A percentile compares a stretch with the other conserved stretches of the same genome.
Evolutionary conservation across 2,113 vertebrate genomes (phyloP).

Genomic region (Mus spicilegus): DNA sequence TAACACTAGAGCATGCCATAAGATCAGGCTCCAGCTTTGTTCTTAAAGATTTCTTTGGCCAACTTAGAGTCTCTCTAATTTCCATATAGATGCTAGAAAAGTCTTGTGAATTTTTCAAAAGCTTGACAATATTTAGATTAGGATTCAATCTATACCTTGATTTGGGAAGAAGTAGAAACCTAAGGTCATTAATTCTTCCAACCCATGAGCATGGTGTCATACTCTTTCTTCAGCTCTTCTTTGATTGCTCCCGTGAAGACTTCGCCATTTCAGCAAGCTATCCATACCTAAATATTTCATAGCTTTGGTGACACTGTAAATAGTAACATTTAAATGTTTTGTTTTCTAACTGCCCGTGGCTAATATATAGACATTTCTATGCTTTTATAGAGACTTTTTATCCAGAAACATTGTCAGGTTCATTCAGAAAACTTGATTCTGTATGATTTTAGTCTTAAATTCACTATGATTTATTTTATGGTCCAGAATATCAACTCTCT

Average conservation of each 20-base stretch:
- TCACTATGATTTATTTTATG: constrained; percentile 17
- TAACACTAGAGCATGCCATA: neutral
- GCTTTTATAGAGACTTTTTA: neutral
- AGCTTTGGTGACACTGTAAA: neutral
- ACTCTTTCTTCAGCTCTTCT: constrained; percentile 22
- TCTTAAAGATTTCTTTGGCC: constrained; percentile 34
- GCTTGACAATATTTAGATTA: constrained; percentile 14
- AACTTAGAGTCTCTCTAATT: constrained; percentile 2
- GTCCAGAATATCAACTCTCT: neutral
- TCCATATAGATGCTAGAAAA: constrained; percentile 37
- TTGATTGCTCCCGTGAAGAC: neutral
- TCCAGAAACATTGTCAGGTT: constrained; percentile 32
- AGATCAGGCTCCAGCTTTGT: constrained; percentile 5
- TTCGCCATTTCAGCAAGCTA: neutral
- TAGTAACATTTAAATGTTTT: neutral
- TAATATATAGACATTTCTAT: neutral
- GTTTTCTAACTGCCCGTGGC: neutral
- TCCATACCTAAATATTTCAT: neutral
- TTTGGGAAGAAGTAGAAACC: neutral
- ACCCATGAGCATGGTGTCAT: neutral
- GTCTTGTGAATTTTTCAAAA: neutral
- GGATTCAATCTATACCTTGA: neutral
- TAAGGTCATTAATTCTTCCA: neutral
- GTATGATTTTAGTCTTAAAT: constrained; percentile 51
- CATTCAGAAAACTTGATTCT: constrained; percentile 15